Evolutionary conservation across 35 echinoderm and acorn worm genomes (phyloP).

Genomic region (Apostichopus parvimensis): DNA sequence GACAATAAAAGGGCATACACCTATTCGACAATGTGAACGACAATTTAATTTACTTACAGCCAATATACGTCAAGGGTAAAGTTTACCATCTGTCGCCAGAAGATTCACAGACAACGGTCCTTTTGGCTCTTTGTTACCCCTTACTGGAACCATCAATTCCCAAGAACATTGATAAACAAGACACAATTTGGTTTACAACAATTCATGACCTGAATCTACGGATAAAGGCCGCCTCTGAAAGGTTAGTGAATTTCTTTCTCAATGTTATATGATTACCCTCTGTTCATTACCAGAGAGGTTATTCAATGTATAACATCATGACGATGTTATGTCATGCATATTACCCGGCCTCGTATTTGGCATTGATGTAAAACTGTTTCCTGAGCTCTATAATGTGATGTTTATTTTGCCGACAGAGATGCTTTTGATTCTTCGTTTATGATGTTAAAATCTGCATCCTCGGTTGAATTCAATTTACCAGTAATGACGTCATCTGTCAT

Average conservation of each 20-base stretch:
- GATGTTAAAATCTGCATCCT: neutral
- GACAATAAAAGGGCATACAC: too few species aligned
- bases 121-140: conserved; percentile 30
- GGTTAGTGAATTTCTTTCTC: neutral
- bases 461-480: neutral
- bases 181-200: conserved; percentile 41
- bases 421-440: neutral
- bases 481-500: neutral
- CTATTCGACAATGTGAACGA: too few species aligned
- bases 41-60: conserved; percentile 12
- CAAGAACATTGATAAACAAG: neutral
- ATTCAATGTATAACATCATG: too few species aligned
- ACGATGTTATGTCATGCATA: too few species aligned
- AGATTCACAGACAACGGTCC: conserved; percentile 27
- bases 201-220: conserved; percentile 48
- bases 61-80: conserved; percentile 29
- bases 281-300: too few species aligned
- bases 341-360: neutral
- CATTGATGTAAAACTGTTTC: neutral
- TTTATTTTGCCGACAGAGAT: neutral
- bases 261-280: too few species aligned
- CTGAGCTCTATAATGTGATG: neutral
- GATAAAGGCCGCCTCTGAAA: conserved; percentile 38
- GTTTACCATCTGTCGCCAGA: conserved; percentile 12
- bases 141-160: neutral